phyloP scores from a whole-genome alignment of 2,797 vertebrate species.

The Myotis myotis region DNA sequence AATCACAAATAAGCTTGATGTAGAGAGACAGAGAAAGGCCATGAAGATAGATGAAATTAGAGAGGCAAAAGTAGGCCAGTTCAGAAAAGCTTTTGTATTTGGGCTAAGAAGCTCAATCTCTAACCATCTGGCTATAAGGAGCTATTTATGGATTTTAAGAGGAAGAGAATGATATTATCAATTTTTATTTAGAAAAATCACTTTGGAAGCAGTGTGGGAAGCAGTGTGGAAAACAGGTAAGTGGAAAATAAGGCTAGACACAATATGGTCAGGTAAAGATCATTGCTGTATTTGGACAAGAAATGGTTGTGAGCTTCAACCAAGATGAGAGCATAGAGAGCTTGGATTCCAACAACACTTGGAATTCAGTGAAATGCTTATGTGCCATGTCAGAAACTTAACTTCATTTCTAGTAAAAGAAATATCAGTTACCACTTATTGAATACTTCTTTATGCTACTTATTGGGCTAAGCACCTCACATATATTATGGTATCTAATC shows the following conservation, averaged over 20 bases:
- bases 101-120: background rate
- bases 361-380: background rate
- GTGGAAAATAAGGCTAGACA: background rate
- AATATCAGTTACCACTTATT: background rate
- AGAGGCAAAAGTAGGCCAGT: background rate
- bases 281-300: rapidly evolving
- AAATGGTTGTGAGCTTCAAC: background rate
- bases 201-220: background rate
- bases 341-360: background rate
- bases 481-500: background rate
- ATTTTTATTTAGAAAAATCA: background rate
- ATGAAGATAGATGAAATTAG: background rate
- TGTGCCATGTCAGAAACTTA: background rate
- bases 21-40: background rate
- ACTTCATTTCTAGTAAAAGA: background rate
- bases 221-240: background rate
- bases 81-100: background rate
- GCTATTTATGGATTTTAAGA: background rate
- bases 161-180: background rate
- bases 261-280: background rate
- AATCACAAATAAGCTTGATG: background rate
- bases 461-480: background rate
- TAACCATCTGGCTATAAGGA: background rate
- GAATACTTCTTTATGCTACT: background rate
- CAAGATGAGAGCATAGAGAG: background rate